Base-by-base conservation (phyloP, 2,113 vertebrate species). In the Shinisaurus crocodilurus region DNA sequence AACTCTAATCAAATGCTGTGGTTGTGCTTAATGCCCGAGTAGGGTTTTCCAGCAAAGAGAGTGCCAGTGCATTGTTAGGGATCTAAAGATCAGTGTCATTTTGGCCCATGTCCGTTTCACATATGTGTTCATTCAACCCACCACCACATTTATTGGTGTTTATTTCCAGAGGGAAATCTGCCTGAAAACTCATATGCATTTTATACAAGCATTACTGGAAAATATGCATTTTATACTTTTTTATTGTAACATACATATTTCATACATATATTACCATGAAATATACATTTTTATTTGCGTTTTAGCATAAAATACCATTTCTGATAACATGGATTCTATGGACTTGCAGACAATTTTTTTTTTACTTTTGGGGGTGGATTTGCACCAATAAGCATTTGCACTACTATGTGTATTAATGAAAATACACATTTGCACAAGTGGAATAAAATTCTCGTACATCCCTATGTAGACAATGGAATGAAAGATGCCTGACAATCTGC, bases 41-140 rank as follows among this genome's bases (percentile, higher is more conserved):
- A 76, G 37, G 12, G 76, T 93, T 92, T 94, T 82, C n/a, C 67
- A 15, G 29, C 29, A 57, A 90, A 91, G 92, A 74, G n/a, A 2
- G 86, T 10, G 54, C 88, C 45, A 23, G 18, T 29, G 5, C 18
- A 23, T 76, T 18, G 4, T 18, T 76, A 12, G 27, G 34, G 69
- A 70, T 70, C 7, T 29, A 70, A 12, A 34, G 9, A 32, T 70
- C 29, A 70, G 32, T 70, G 8, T 70, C 10, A 34, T 70, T 70
- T 70, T 10, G 10, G 29, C n/a, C 69, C 8, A 10, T 70, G 32
- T 34, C 5, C 6, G 3, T 70, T 34, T 70, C 12, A 34, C 13
- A 70, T 70, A 13, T 70, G 32, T 32, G 15, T 70, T 29, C 32
- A 32, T 70, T 70, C 69, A 70, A 12, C 6, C 5, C 32, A 7